A percentile compares a stretch with the other conserved stretches of the same genome.
These are phyloP conservation scores for Cephus spinipes DNA, from an alignment of 2,888 invertebrate genomes.

Conservation along the genomic window DNA sequence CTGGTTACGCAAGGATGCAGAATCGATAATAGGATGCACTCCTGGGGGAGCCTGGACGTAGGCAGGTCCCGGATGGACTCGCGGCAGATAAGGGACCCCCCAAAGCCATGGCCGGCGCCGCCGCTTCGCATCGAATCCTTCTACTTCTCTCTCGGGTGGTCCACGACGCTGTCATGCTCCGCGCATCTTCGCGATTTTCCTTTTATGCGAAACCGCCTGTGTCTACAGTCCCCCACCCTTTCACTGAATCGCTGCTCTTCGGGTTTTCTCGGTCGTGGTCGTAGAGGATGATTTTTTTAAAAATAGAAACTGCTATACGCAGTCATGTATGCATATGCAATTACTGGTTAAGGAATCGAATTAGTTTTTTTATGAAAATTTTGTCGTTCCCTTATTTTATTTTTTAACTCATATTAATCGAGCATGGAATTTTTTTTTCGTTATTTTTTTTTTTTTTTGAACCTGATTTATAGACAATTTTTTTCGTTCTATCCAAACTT, in stretches of 20 bases:
- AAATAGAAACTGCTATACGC: background rate
- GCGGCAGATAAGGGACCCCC: constrained; percentile 63
- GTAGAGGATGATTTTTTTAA: background rate
- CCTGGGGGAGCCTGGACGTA: constrained; percentile 39
- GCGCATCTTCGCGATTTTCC: constrained; percentile 19
- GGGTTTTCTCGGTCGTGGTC: background rate
- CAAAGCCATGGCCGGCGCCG: constrained; percentile 62
- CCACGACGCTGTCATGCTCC: constrained; percentile 47
- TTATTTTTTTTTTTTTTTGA: too few species aligned
- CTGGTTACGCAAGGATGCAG: constrained; percentile 33
- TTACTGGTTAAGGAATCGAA: background rate
- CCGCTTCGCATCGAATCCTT: constrained; percentile 59
- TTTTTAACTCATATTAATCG: too few species aligned
- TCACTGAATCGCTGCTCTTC: background rate
- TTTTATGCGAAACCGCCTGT: constrained; percentile 24
- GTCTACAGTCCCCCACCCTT: constrained; percentile 23
- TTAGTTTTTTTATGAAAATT: background rate
- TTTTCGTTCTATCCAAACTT: too few species aligned
- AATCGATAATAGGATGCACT: constrained; percentile 55
- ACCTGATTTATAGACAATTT: too few species aligned
- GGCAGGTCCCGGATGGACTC: constrained; percentile 50
- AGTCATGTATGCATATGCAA: background rate
- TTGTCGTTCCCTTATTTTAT: background rate
- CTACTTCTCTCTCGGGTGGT: constrained; percentile 64
- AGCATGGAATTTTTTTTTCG: too few species aligned